A percentile compares a stretch with the other conserved stretches of the same genome.
phyloP scores from a whole-genome alignment of 2,113 vertebrate species.

The Lanius ludovicianus region DNA sequence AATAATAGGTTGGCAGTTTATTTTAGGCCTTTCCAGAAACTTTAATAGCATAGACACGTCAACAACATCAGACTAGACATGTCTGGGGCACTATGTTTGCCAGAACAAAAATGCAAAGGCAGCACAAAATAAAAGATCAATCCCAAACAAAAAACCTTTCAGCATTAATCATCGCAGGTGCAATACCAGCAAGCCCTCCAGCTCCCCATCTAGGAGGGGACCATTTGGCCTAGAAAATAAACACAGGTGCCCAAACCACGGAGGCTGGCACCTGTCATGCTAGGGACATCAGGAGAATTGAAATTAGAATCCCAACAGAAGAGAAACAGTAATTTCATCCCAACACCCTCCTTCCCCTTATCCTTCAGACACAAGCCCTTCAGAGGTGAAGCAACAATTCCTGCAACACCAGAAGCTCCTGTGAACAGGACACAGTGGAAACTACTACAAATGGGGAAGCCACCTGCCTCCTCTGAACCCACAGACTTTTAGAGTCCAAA shows the following conservation, averaged over 20 bases:
- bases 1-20: not conserved
- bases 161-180: not conserved
- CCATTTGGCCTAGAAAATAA: not conserved
- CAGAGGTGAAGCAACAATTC: not conserved
- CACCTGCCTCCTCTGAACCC: not conserved
- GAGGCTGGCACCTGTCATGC: fast-evolving
- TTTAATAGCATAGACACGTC: not conserved
- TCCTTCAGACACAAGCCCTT: not conserved
- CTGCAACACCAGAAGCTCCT: not conserved
- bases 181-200: not conserved
- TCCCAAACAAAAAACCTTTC: not conserved
- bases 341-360: not conserved
- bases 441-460: not conserved
- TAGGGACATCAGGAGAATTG: not conserved
- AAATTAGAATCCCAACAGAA: not conserved
- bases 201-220: not conserved
- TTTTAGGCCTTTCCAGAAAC: constrained; percentile 8
- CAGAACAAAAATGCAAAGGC: not conserved
- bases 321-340: not conserved
- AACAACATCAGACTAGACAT: not conserved
- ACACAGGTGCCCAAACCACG: fast-evolving
- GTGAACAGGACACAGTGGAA: not conserved
- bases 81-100: not conserved
- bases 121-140: not conserved
- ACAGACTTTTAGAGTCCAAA: not conserved